Conservation (phyloP, 2,888 invertebrate genomes). For the Yponomeuta cagnagella region DNA sequence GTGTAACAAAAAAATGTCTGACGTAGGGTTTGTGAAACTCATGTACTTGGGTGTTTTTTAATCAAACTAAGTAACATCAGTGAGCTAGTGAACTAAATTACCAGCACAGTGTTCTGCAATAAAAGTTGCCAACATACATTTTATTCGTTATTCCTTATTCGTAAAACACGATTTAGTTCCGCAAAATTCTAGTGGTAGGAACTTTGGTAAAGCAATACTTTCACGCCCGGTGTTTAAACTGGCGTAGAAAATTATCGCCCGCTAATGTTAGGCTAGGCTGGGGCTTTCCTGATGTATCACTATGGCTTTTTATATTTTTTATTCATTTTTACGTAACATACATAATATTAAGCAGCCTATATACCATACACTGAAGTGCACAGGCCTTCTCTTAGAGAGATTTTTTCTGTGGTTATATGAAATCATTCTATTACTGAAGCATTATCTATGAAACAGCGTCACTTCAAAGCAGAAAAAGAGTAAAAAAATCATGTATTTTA, state of each 20-base stretch:
- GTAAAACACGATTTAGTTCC: background rate
- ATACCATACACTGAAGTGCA: too few species aligned
- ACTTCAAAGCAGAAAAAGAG: too few species aligned
- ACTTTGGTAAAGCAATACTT: constrained; percentile 9
- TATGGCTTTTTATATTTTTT: background rate
- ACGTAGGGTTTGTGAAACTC: too few species aligned
- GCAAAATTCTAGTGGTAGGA: background rate
- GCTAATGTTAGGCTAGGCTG: background rate
- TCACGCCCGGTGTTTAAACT: constrained; percentile 7
- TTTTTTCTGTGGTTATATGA: too few species aligned
- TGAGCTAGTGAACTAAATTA: background rate
- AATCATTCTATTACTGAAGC: too few species aligned
- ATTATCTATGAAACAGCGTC: too few species aligned
- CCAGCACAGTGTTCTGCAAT: background rate
- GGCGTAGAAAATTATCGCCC: constrained; percentile 9
- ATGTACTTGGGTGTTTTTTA: background rate
- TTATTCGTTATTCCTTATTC: background rate
- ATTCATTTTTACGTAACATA: background rate
- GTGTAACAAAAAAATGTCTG: background rate
- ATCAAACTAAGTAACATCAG: background rate
- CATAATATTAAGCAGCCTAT: too few species aligned
- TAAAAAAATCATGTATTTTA: too few species aligned
- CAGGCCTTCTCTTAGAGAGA: too few species aligned
- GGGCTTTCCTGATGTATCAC: background rate
- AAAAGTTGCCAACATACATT: background rate